Evolutionary conservation across 2,888 invertebrate species (phyloP), one percentile per base, ranked within the genome.

Genomic region (Phengaris arion): DNA sequence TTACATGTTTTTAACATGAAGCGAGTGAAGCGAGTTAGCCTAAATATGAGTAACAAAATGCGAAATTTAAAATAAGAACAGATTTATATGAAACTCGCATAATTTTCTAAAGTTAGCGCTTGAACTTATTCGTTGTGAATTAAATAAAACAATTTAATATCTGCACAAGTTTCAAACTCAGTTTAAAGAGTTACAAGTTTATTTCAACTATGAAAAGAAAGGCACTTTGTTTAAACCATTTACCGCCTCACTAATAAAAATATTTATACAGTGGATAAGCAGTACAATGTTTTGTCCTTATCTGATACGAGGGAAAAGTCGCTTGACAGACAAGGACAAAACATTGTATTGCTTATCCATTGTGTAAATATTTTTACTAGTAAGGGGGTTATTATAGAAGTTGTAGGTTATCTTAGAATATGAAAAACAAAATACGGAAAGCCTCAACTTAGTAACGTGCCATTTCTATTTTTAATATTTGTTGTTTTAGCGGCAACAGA

Each of bases 131-230:
- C 64, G 64, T 64, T 64, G 64, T 6, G 45, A 64, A 64, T 64
- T 22, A 64, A 13, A 64, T 45, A 45, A 64, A 64, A 64, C 64
- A 64, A 64, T 64, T 64, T 64, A 64, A 64, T 64, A 64, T 64
- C 64, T 64, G 35, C 64, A 13, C 35, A 64, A 64, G 64, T 64
- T 64, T 64, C 13, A 64, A 45, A 64, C 64, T 64, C 64, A 12
- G 64, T 64, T 7, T 10, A 59, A 52, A 64, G 35, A 64, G 64
- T 64, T 35, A 64, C 64, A 45, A 35, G 64, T 64, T 64, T 64
- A 64, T 64, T 64, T 6, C 64, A 35, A 64, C 12, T 45, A 12
- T 64, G 64, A 15, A 59, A 59, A 59, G 35, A 64, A 52, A 64
- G 64, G 64, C n/a, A 55, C n/a, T 13, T 52, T 52, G 9, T 52